Evolutionary conservation across 2,113 vertebrate genomes (phyloP).

Genomic region (Channa argus): DNA sequence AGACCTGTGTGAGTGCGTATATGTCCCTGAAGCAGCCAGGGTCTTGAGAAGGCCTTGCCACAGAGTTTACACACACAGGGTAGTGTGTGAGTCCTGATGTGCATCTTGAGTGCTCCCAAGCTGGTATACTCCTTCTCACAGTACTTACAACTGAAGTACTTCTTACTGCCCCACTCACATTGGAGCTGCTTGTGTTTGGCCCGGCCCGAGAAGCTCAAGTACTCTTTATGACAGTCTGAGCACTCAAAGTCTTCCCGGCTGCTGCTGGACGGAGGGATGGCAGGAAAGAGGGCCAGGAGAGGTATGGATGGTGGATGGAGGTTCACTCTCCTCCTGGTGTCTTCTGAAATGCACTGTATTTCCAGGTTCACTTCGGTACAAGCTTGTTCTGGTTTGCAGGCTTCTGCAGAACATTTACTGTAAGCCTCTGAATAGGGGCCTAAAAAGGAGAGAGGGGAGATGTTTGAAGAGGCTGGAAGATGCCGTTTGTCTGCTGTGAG

Average conservation of each 20-base stretch:
- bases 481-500: neutral
- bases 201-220: conserved; percentile 23
- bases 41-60: conserved; percentile 62
- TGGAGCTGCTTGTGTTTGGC: conserved; percentile 27
- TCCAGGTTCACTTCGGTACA: neutral
- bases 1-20: conserved; percentile 56
- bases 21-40: conserved; percentile 59
- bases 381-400: neutral
- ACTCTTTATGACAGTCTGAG: conserved; percentile 34
- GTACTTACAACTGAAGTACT: conserved; percentile 53
- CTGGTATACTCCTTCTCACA: conserved; percentile 57
- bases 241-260: conserved; percentile 18
- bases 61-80: conserved; percentile 59
- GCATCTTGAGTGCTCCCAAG: conserved; percentile 56
- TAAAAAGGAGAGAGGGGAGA: conserved; percentile 1
- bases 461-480: neutral
- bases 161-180: conserved; percentile 46
- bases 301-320: conserved; percentile 6
- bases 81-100: conserved; percentile 60
- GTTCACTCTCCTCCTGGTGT: conserved; percentile 6
- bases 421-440: neutral
- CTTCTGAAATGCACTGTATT: conserved; percentile 8
- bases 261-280: neutral
- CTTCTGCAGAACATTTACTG: neutral
- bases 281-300: conserved; percentile 37